Conservation (phyloP, 1,140 invertebrate genomes). For the Brachionus rubens region DNA sequence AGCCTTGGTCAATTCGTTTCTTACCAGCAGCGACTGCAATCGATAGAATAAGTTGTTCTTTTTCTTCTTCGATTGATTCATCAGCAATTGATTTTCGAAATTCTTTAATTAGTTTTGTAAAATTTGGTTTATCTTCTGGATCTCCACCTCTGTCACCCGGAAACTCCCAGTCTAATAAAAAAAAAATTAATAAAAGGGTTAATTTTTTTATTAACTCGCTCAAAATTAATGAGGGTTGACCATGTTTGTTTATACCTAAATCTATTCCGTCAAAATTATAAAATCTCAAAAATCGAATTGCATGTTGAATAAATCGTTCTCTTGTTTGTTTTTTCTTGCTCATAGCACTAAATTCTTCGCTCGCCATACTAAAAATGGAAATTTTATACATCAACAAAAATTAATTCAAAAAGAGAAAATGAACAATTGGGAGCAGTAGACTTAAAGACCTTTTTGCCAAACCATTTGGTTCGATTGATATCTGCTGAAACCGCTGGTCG, state of each 20-base stretch:
- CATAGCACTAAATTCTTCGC: constrained; percentile 62
- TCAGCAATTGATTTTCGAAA: constrained; percentile 81
- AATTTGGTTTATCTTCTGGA: constrained; percentile 80
- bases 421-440: no score
- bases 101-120: constrained; percentile 74
- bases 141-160: constrained; percentile 85
- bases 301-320: constrained; percentile 52
- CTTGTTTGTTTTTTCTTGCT: constrained; percentile 49
- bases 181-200: constrained; percentile 55
- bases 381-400: no score
- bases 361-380: constrained; percentile 67
- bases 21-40: constrained; percentile 62
- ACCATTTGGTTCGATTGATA: no score
- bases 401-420: no score
- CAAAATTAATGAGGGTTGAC: background rate
- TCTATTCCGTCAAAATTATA: constrained; percentile 82
- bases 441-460: no score
- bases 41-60: constrained; percentile 76
- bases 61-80: constrained; percentile 72
- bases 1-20: constrained; percentile 87
- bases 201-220: background rate
- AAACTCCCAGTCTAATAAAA: constrained; percentile 92
- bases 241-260: constrained; percentile 54
- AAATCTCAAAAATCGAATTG: constrained; percentile 65
- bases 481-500: no score